A percentile compares a stretch with the other conserved stretches of the same genome.
phyloP scores from a whole-genome alignment of 2,888 invertebrate species.

The Galeruca laticollis region DNA sequence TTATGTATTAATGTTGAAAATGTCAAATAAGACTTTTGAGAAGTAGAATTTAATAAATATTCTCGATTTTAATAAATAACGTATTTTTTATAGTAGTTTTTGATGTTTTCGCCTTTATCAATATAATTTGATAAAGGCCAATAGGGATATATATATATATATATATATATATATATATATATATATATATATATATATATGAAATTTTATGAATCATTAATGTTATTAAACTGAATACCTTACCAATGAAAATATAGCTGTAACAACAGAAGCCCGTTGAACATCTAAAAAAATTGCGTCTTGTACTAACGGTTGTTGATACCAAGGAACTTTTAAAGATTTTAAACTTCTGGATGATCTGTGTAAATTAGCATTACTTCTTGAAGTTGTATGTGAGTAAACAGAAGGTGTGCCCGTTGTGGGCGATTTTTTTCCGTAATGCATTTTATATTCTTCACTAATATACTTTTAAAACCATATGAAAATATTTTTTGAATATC shows the following conservation, averaged over 20 bases:
- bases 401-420: conserved; percentile 90
- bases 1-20: too few relatives aligned
- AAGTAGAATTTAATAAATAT: too few relatives aligned
- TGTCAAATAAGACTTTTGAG: too few relatives aligned
- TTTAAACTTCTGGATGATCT: conserved; percentile 84
- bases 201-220: conserved; percentile 40
- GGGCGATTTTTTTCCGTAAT: conserved; percentile 85
- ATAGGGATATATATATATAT: too few relatives aligned
- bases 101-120: too few relatives aligned
- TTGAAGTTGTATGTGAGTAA: conserved; percentile 85
- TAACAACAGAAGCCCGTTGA: conserved; percentile 84
- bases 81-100: too few relatives aligned
- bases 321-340: conserved; percentile 87
- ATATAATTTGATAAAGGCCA: too few relatives aligned
- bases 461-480: conserved; percentile 4
- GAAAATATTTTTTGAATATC: conserved; percentile 24
- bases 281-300: conserved; percentile 86
- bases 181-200: too few relatives aligned
- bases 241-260: conserved; percentile 84
- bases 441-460: conserved; percentile 58
- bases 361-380: conserved; percentile 82
- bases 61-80: too few relatives aligned
- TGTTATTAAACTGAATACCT: conserved; percentile 12
- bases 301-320: conserved; percentile 85
- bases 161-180: too few relatives aligned